Base-by-base conservation (phyloP, 2,113 vertebrate species). In the Ptilorrhoa leucosticta region DNA sequence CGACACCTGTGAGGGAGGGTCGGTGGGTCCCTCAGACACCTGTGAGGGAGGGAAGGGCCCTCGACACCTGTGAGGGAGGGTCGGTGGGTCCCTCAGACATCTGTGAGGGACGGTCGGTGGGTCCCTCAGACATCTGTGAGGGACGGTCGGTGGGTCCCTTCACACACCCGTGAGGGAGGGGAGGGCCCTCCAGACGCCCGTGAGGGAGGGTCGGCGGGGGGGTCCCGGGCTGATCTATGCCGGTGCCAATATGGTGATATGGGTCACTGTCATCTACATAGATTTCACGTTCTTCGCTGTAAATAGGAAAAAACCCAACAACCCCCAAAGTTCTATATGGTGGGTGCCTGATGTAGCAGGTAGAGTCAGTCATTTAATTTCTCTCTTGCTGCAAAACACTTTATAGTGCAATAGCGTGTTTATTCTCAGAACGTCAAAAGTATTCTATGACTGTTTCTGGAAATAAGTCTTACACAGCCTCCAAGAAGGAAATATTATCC, bases 221-320 rank as follows among this genome's bases (percentile, higher is more conserved):
- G 2, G 7, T 28, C 17, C 98, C 99, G 85, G 98, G 98, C 93
- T 99, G 98, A 97, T 99, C 98, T 83, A 97, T 96, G 96, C 98
- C 99, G 50, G 98, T 99, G 61, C 98, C 98, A 27, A 94, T 98
- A 2, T 98, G 98, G 72, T 98, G 98, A 93, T 99, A 99, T 10
- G 98, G 99, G 96, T 97, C 98, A 95, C 98, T 99, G 90, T 99
- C 98, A 4, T 99, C 99, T 63, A 99, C 87, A 77, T 99, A 98
- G 9, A 98, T 96, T 94, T 99, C 99, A 86, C 98, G 99, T 33
- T 98, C 98, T 72, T 99, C 98, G 48, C 98, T 98, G 99, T 68
- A 14, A 16, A 19, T 31, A 3, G 4, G 23, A 2, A 35, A 70
- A 73, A 75, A 3, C 0, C 1, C 11, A 54, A 30, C 6, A 48